phyloP scores from a whole-genome alignment of 92 coral and sea anemone genomes.

The Micromussa lordhowensis region DNA sequence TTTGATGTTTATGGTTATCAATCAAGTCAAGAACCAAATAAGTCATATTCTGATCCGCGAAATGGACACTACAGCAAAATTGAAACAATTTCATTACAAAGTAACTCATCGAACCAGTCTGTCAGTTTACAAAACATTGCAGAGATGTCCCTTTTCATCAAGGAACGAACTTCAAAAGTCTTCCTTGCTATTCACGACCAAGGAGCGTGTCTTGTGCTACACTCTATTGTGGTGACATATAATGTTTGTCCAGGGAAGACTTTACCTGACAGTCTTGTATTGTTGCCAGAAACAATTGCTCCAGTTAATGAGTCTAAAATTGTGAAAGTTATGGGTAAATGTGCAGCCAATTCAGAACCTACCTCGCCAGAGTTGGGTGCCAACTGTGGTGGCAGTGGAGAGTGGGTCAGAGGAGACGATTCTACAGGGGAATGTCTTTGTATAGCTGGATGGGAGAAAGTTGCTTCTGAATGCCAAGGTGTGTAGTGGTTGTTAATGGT shows the following conservation, averaged over 20 bases:
- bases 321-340: slow-evolving; percentile 60
- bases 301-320: slow-evolving; percentile 64
- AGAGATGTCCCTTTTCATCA: slow-evolving; percentile 34
- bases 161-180: slow-evolving; percentile 48
- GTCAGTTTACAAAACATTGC: slow-evolving; percentile 15
- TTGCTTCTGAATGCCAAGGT: slow-evolving; percentile 51
- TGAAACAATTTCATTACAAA: not conserved
- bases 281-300: slow-evolving; percentile 65
- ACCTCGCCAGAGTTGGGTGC: slow-evolving; percentile 61
- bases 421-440: slow-evolving; percentile 63
- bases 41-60: slow-evolving; percentile 45
- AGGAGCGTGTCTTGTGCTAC: slow-evolving; percentile 65
- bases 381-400: slow-evolving; percentile 67
- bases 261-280: slow-evolving; percentile 56
- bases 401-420: slow-evolving; percentile 53
- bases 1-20: slow-evolving; percentile 67
- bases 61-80: slow-evolving; percentile 31
- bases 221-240: slow-evolving; percentile 54
- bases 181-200: slow-evolving; percentile 71
- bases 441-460: slow-evolving; percentile 67
- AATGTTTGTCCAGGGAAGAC: slow-evolving; percentile 66
- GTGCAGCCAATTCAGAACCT: slow-evolving; percentile 59
- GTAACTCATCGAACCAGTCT: slow-evolving; percentile 7
- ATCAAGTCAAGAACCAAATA: slow-evolving; percentile 17
- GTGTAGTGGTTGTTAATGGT: not conserved